Evolutionary conservation across 2,797 vertebrate species (phyloP).

Genomic region (Leptoclinus maculatus): DNA sequence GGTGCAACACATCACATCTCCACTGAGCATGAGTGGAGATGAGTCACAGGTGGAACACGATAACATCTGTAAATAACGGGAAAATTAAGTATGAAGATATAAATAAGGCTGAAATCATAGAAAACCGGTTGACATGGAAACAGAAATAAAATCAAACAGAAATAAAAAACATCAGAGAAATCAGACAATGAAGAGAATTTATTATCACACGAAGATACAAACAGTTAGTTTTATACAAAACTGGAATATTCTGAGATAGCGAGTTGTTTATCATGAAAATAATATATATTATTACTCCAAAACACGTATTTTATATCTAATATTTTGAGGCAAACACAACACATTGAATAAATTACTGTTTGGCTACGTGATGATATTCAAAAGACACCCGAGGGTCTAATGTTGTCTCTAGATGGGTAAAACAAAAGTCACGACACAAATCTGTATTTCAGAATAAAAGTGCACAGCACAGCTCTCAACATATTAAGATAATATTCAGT

Average conservation of each 20-base stretch:
- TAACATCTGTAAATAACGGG: not conserved
- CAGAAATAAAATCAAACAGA: not conserved
- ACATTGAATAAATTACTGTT: conserved; percentile 7
- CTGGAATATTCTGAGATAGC: not conserved
- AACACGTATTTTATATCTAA: not conserved
- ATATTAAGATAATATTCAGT: not conserved
- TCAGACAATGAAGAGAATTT: not conserved
- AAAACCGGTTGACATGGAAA: not conserved
- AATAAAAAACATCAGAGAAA: not conserved
- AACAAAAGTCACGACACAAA: not conserved
- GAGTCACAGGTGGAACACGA: too few relatives aligned
- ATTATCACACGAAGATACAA: not conserved
- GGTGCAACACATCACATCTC: too few relatives aligned
- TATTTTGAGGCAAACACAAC: not conserved
- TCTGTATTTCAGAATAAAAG: not conserved
- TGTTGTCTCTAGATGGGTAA: not conserved
- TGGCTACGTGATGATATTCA: not conserved
- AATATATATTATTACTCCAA: not conserved
- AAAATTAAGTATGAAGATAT: not conserved
- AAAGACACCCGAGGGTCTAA: not conserved
- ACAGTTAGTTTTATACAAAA: not conserved
- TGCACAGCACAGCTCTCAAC: not conserved
- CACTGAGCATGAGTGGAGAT: too few relatives aligned
- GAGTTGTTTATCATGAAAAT: not conserved
- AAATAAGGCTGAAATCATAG: not conserved